These are phyloP conservation scores for Cosmia trapezina DNA, from an alignment of 2,888 invertebrate genomes.

Conservation along the genomic window DNA sequence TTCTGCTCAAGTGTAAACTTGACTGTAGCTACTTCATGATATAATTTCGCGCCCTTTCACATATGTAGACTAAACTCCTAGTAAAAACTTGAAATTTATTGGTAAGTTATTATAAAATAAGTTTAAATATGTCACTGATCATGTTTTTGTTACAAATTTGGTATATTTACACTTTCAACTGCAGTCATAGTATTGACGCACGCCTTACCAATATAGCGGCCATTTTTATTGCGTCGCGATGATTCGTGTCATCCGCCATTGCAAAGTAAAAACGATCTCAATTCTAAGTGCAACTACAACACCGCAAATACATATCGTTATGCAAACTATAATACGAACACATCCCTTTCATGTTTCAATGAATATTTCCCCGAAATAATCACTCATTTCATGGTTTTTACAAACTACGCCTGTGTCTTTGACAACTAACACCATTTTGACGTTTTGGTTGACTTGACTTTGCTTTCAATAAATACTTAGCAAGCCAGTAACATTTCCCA, in stretches of 20 bases:
- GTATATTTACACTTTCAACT: slow-evolving; percentile 71
- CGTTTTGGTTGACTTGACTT: slow-evolving; percentile 80
- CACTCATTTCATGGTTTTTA: slow-evolving; percentile 83
- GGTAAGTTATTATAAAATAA: slow-evolving; percentile 14
- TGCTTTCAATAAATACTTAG: slow-evolving; percentile 71
- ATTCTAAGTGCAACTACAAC: slow-evolving; percentile 76
- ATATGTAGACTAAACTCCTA: slow-evolving; percentile 60
- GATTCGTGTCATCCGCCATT: slow-evolving; percentile 91
- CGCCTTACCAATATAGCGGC: slow-evolving; percentile 90
- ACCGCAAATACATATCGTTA: slow-evolving; percentile 74
- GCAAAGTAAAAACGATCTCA: slow-evolving; percentile 81
- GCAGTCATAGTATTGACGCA: slow-evolving; percentile 85
- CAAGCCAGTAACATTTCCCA: slow-evolving; percentile 79
- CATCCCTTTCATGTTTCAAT: slow-evolving; percentile 78
- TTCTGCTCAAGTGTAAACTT: slow-evolving; percentile 63
- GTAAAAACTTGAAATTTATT: slow-evolving; percentile 14
- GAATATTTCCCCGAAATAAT: slow-evolving; percentile 78
- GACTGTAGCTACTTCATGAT: slow-evolving; percentile 68
- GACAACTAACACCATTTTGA: slow-evolving; percentile 90
- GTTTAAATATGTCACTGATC: slow-evolving; percentile 41
- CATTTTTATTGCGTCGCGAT: slow-evolving; percentile 90
- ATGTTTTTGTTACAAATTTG: slow-evolving; percentile 49
- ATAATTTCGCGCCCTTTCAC: slow-evolving; percentile 90
- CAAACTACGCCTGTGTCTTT: slow-evolving; percentile 86
- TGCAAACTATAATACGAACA: slow-evolving; percentile 77